Conservation (phyloP, 2,888 invertebrate genomes). For the Tetragnatha montana region DNA sequence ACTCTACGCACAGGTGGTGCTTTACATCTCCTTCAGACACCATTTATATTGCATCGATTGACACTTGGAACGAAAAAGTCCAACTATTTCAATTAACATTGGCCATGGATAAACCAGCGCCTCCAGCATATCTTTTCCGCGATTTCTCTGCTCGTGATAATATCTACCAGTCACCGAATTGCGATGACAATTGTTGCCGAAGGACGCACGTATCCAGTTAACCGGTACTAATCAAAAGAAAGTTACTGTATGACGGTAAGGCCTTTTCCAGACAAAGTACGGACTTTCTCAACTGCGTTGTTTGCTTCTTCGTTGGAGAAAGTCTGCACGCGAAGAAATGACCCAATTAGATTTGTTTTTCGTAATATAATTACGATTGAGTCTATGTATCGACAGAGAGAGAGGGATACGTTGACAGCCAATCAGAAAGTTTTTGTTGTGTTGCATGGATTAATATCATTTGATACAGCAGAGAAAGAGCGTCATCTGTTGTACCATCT, state of each 20-base stretch:
- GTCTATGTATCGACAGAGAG: too few relatives aligned
- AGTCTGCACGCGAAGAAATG: neutral
- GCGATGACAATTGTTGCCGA: neutral
- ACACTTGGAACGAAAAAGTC: neutral
- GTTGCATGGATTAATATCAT: too few relatives aligned
- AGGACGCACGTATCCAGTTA: neutral
- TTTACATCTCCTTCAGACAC: neutral
- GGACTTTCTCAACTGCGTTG: neutral
- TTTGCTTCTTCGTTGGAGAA: neutral
- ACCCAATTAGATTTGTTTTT: slow-evolving; percentile 21
- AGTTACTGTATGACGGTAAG: neutral
- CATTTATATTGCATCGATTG: neutral
- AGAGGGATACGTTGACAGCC: too few relatives aligned
- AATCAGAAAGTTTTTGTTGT: too few relatives aligned
- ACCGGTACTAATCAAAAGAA: slow-evolving; percentile 3
- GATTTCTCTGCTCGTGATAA: neutral
- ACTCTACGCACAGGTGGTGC: neutral
- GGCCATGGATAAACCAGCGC: neutral
- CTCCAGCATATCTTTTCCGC: neutral
- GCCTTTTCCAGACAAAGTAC: neutral
- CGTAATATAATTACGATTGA: neutral
- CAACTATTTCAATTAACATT: neutral
- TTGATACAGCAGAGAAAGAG: too few relatives aligned
- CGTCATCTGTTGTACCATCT: too few relatives aligned
- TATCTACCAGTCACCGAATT: neutral